Conservation (phyloP, 1,140 invertebrate genomes). For the Ceratina australensis region DNA sequence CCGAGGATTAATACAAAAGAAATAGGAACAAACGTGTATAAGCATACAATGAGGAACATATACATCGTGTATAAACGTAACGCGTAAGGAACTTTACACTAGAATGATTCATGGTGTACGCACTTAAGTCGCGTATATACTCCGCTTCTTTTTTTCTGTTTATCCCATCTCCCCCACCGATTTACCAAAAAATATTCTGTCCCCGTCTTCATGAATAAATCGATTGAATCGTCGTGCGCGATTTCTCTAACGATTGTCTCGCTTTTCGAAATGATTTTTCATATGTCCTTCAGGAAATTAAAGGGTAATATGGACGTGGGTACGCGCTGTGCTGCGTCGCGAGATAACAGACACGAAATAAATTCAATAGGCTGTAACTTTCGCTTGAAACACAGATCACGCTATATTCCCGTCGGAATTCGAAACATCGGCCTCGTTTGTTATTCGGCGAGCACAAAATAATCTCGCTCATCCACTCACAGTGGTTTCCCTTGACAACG, state of each 20-base stretch:
- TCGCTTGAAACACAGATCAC: too few species aligned
- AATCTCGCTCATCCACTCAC: background rate
- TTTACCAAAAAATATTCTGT: slow-evolving; percentile 10
- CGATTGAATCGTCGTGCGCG: slow-evolving; percentile 22
- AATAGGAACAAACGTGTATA: slow-evolving; percentile 75
- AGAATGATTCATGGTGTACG: slow-evolving; percentile 59
- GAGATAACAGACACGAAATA: background rate
- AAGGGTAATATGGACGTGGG: slow-evolving; percentile 43
- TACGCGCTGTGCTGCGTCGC: slow-evolving; percentile 52
- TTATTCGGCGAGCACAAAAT: slow-evolving; percentile 3
- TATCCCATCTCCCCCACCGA: background rate
- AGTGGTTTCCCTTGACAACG: slow-evolving; percentile 7
- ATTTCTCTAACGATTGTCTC: slow-evolving; percentile 18
- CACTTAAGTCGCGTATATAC: slow-evolving; percentile 17
- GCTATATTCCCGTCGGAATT: background rate
- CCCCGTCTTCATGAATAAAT: slow-evolving; percentile 19
- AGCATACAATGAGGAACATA: slow-evolving; percentile 74
- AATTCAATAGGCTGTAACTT: too few species aligned
- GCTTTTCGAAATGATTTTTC: background rate
- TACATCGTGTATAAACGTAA: slow-evolving; percentile 67
- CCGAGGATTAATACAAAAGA: slow-evolving; percentile 64
- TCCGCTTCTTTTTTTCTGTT: slow-evolving; percentile 1
- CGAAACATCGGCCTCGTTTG: background rate
- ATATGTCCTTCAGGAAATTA: background rate
- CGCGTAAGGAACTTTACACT: slow-evolving; percentile 72